These are phyloP conservation scores for Falco punctatus DNA, from an alignment of 2,113 vertebrate species.

Conservation along the genomic window DNA sequence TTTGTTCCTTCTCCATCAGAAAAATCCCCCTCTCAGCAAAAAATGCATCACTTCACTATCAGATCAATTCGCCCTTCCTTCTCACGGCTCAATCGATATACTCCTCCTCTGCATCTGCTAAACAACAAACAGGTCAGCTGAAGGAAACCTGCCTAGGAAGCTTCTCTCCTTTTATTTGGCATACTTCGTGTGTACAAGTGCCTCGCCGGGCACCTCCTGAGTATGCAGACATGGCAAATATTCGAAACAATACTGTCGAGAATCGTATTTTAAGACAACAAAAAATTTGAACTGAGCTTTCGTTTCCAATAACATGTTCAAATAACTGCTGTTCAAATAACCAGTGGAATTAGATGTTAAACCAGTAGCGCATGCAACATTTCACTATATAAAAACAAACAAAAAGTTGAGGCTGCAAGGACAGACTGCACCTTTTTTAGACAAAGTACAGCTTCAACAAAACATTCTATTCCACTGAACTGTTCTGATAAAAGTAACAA, in stretches of 20 bases:
- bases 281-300: background rate
- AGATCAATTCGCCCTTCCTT: conserved; percentile 38
- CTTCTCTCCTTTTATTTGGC: background rate
- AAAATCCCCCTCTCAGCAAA: conserved; percentile 45
- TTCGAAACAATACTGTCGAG: background rate
- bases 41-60: conserved; percentile 3
- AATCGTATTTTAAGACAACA: background rate
- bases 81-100: background rate
- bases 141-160: background rate
- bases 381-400: background rate
- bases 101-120: background rate
- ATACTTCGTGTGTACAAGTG: accelerated
- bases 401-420: background rate
- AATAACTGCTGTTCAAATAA: background rate
- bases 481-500: background rate
- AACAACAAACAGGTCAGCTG: background rate
- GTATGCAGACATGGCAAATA: accelerated
- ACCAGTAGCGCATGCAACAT: background rate
- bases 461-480: background rate
- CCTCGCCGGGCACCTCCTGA: accelerated
- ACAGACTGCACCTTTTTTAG: background rate
- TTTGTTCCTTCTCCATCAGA: background rate
- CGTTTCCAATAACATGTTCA: background rate
- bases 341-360: background rate
- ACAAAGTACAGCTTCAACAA: background rate